Evolutionary conservation across 2,113 vertebrate species (phyloP).

Genomic region (Sapayoa aenigma): DNA sequence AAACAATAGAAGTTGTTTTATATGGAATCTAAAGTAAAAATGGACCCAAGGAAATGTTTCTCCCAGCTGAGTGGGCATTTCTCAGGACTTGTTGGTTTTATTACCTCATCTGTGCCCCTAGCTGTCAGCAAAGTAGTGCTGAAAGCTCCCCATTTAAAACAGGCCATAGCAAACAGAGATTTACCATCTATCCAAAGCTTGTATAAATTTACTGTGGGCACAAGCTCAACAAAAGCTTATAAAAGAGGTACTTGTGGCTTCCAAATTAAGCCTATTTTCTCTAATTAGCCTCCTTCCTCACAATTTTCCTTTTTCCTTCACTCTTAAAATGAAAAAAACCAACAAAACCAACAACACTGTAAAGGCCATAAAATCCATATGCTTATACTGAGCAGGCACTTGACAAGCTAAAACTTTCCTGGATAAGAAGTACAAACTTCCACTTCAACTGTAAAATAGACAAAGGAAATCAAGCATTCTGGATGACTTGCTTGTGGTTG

Average conservation of each 20-base stretch:
- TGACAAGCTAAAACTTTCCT: conserved; percentile 20
- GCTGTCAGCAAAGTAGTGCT: conserved; percentile 2
- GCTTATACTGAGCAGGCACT: conserved; percentile 35
- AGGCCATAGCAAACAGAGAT: conserved; percentile 39
- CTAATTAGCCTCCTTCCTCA: conserved; percentile 69
- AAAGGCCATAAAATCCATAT: conserved; percentile 50
- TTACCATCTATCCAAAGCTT: conserved; percentile 5
- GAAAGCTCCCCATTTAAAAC: conserved; percentile 59
- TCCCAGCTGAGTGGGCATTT: conserved; percentile 33
- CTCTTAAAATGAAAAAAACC: background rate
- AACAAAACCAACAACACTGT: background rate
- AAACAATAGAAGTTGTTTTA: conserved; percentile 17
- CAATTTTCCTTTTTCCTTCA: conserved; percentile 33
- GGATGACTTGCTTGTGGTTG: background rate
- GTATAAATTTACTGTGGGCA: conserved; percentile 61
- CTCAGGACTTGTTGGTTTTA: conserved; percentile 42
- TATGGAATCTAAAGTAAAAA: background rate
- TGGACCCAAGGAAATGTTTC: conserved; percentile 17
- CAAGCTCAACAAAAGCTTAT: conserved; percentile 67
- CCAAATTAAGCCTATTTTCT: conserved; percentile 68
- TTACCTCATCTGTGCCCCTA: conserved; percentile 55
- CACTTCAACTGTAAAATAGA: background rate
- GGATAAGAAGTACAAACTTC: conserved; percentile 26
- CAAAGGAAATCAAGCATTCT: background rate
- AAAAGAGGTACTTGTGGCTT: conserved; percentile 69